These are phyloP conservation scores for Monochamus alternatus DNA, from an alignment of 2,888 invertebrate species.

Conservation along the genomic window DNA sequence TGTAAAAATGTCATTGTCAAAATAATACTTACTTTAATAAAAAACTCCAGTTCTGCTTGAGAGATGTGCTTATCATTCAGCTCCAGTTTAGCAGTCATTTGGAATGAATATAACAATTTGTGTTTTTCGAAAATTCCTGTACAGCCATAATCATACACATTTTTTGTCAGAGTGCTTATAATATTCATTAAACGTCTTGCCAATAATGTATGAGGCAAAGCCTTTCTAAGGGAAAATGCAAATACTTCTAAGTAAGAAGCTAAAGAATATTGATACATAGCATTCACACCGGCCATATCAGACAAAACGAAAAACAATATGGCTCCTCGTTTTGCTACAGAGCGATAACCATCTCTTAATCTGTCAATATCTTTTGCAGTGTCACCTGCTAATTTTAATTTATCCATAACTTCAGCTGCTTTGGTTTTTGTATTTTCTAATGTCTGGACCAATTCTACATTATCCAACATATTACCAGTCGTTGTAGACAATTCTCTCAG, in stretches of 20 bases:
- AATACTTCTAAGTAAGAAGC: conserved; percentile 90
- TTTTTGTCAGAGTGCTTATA: conserved; percentile 87
- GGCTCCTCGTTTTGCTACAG: conserved; percentile 89
- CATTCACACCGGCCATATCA: conserved; percentile 90
- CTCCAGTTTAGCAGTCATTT: conserved; percentile 89
- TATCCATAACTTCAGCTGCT: conserved; percentile 86
- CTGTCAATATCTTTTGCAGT: conserved; percentile 88
- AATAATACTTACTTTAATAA: conserved; percentile 80
- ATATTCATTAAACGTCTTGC: conserved; percentile 85
- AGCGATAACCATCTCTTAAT: conserved; percentile 87
- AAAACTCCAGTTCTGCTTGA: conserved; percentile 88
- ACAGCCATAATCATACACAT: conserved; percentile 93
- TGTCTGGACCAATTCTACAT: conserved; percentile 87
- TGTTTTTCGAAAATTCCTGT: conserved; percentile 94
- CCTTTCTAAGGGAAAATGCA: conserved; percentile 84
- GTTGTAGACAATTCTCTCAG: conserved; percentile 88
- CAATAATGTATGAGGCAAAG: conserved; percentile 87
- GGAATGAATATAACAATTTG: conserved; percentile 92
- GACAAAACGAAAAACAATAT: conserved; percentile 92
- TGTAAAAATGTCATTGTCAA: background rate
- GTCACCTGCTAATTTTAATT: conserved; percentile 82
- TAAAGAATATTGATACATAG: conserved; percentile 95
- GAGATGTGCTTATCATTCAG: conserved; percentile 78
- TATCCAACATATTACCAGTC: conserved; percentile 94
- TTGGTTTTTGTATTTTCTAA: conserved; percentile 92